These are phyloP conservation scores for Metopolophium dirhodum DNA, from an alignment of 1,140 invertebrate species.

Conservation along the genomic window DNA sequence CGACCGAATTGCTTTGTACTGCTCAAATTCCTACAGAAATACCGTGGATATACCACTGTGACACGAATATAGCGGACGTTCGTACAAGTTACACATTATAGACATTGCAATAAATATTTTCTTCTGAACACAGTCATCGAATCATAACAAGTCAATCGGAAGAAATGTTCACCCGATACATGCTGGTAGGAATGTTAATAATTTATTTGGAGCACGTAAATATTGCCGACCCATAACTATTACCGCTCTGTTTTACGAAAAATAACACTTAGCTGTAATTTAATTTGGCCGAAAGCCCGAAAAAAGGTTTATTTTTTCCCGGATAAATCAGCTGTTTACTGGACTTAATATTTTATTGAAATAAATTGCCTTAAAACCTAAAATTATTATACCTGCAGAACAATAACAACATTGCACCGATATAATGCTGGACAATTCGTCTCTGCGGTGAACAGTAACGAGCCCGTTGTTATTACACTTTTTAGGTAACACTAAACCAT, in stretches of 20 bases:
- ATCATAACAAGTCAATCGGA: background rate
- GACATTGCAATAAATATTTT: background rate
- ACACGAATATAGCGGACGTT: background rate
- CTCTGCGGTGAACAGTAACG: background rate
- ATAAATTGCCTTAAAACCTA: background rate
- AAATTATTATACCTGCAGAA: background rate
- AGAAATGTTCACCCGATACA: background rate
- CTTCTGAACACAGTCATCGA: background rate
- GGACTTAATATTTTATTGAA: background rate
- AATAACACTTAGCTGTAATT: background rate
- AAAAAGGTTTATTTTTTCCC: background rate
- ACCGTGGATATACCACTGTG: background rate
- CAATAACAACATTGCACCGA: too few relatives aligned
- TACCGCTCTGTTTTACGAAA: background rate
- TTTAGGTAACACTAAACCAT: background rate
- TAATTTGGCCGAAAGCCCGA: background rate
- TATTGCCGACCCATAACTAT: background rate
- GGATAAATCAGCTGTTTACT: background rate
- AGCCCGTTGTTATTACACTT: background rate
- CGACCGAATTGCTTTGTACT: background rate
- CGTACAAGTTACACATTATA: background rate
- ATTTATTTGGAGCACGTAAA: constrained; percentile 3
- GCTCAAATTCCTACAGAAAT: background rate
- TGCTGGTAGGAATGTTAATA: background rate
- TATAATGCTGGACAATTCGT: background rate